These are phyloP conservation scores for Amazona finschi DNA, from an alignment of 2,797 vertebrate genomes.

Conservation along the genomic window DNA sequence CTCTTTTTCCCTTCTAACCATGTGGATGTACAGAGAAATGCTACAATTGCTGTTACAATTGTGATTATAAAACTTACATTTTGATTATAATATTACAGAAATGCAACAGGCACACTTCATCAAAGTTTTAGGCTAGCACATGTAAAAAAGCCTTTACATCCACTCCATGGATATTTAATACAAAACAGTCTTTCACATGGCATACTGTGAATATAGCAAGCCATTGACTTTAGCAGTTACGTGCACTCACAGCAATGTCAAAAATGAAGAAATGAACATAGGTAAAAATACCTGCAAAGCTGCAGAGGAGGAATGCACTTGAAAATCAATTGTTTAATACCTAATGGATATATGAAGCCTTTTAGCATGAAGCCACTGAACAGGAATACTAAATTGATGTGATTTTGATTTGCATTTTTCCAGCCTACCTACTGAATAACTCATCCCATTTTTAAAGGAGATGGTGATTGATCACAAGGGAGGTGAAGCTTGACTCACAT, in stretches of 20 bases:
- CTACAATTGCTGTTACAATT: not conserved
- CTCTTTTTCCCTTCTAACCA: not conserved
- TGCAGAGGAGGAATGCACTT: not conserved
- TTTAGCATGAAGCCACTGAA: not conserved
- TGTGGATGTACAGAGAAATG: not conserved
- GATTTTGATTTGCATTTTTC: not conserved
- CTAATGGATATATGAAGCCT: not conserved
- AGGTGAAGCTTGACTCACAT: not conserved
- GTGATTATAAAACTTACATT: not conserved
- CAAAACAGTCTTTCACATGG: not conserved
- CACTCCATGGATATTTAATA: not conserved
- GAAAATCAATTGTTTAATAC: not conserved
- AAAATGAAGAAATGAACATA: not conserved
- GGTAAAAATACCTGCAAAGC: not conserved
- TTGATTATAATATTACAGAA: not conserved
- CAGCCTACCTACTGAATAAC: not conserved
- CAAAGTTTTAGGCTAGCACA: not conserved
- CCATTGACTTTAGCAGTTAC: not conserved
- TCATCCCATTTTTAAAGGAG: not conserved
- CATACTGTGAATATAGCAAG: not conserved
- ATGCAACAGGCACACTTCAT: not conserved
- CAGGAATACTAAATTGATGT: not conserved
- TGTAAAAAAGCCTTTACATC: not conserved
- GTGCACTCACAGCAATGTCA: not conserved
- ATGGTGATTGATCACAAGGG: not conserved